These are phyloP conservation scores for Bufo gargarizans DNA, from an alignment of 2,113 vertebrate genomes.

Conservation along the genomic window DNA sequence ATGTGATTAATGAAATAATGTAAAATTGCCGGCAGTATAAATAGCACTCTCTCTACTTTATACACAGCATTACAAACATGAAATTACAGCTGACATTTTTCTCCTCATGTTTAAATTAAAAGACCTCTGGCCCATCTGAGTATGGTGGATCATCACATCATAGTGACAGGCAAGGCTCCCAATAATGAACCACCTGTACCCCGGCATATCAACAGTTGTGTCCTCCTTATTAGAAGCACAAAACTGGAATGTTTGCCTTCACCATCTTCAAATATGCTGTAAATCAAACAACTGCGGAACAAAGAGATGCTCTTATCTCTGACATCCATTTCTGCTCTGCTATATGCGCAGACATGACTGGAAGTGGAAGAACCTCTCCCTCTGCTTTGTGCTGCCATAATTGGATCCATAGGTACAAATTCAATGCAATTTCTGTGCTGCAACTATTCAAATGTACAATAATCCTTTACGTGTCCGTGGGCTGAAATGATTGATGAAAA, in stretches of 20 bases:
- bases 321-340: neutral
- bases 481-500: neutral
- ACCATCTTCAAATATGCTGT: neutral
- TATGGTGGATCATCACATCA: neutral
- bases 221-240: neutral
- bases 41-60: conserved; percentile 63
- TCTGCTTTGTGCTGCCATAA: neutral
- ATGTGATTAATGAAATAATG: conserved; percentile 65
- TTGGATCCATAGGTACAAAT: neutral
- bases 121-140: conserved; percentile 2
- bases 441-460: neutral
- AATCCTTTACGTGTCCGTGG: neutral
- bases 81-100: conserved; percentile 62
- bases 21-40: conserved; percentile 51
- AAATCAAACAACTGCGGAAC: neutral
- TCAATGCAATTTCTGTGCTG: neutral
- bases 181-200: neutral
- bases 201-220: neutral
- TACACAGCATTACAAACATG: conserved; percentile 59
- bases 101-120: conserved; percentile 53
- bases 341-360: neutral
- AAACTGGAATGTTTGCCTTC: neutral
- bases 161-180: neutral
- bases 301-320: conserved; percentile 14
- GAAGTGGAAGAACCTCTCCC: neutral